Conservation (phyloP, 92 coral and sea anemone species). For the Phenganax stokvisi region DNA sequence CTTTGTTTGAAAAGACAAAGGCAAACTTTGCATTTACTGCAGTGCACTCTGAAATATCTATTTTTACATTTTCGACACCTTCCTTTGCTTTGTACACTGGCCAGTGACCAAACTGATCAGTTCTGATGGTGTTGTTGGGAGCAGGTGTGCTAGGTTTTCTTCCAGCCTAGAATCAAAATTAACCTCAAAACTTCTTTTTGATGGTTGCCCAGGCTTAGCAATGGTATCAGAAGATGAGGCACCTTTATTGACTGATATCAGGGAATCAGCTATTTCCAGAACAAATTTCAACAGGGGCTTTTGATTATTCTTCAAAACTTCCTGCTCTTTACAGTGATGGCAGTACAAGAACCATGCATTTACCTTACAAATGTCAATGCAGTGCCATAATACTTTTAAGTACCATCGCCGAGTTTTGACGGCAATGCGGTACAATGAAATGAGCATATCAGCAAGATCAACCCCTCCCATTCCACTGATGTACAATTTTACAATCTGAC, state of each 20-base stretch:
- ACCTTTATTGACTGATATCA: neutral
- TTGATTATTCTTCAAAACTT: neutral
- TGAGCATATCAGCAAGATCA: conserved; percentile 15
- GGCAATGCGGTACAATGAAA: conserved; percentile 9
- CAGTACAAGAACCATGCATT: conserved; percentile 20
- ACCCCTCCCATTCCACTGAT: conserved; percentile 12
- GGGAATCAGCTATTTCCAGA: neutral
- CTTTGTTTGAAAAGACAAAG: conserved; percentile 31
- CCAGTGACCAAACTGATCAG: conserved; percentile 23
- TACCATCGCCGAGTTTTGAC: conserved; percentile 26
- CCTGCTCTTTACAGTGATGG: conserved; percentile 7
- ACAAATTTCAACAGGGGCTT: neutral
- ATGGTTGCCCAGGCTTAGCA: conserved; percentile 19
- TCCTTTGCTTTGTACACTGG: neutral
- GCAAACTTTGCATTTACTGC: conserved; percentile 22
- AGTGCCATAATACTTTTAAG: conserved; percentile 15
- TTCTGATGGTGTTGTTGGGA: neutral
- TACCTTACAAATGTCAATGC: neutral
- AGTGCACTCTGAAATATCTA: conserved; percentile 7
- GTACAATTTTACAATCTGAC: conserved; percentile 14
- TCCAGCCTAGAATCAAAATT: neutral
- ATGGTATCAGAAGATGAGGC: neutral
- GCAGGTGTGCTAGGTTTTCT: neutral
- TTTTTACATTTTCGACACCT: conserved; percentile 29
- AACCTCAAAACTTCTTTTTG: conserved; percentile 1